Conservation (phyloP, 2,113 vertebrate genomes). For the Thunnus maccoyii region DNA sequence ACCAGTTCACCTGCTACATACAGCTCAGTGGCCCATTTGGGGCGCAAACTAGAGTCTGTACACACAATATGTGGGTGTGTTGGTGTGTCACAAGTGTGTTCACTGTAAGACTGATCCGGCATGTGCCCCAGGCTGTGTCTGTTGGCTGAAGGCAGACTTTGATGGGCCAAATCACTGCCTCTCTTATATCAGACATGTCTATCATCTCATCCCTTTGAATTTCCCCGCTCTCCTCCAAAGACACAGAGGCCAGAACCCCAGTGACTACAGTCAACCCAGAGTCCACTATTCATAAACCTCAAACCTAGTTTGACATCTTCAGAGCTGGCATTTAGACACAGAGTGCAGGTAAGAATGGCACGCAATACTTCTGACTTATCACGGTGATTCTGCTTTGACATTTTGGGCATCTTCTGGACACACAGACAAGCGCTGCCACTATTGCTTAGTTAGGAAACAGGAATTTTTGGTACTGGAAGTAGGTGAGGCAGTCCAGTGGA, state of each 20-base stretch:
- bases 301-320: conserved; percentile 45
- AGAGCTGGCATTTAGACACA: conserved; percentile 40
- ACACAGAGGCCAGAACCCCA: conserved; percentile 55
- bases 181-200: conserved; percentile 71
- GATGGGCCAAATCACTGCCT: conserved; percentile 77
- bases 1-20: conserved; percentile 6
- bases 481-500: conserved; percentile 15
- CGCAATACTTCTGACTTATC: conserved; percentile 57
- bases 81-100: conserved; percentile 32
- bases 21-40: conserved; percentile 28
- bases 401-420: conserved; percentile 45
- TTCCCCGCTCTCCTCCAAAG: conserved; percentile 47
- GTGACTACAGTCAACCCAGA: conserved; percentile 42
- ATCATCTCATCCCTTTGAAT: conserved; percentile 72
- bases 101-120: conserved; percentile 56
- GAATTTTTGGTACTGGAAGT: conserved; percentile 10
- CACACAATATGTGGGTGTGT: conserved; percentile 5
- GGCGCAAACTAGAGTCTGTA: not conserved
- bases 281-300: conserved; percentile 34
- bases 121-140: conserved; percentile 75
- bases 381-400: conserved; percentile 29
- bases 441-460: conserved; percentile 7
- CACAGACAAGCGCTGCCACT: conserved; percentile 18
- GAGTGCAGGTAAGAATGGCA: conserved; percentile 41
- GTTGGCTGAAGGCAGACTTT: conserved; percentile 76